Evolutionary conservation across 2,113 vertebrate species (phyloP), one percentile per base, ranked within the genome.

Genomic region (Calidris pygmaea): DNA sequence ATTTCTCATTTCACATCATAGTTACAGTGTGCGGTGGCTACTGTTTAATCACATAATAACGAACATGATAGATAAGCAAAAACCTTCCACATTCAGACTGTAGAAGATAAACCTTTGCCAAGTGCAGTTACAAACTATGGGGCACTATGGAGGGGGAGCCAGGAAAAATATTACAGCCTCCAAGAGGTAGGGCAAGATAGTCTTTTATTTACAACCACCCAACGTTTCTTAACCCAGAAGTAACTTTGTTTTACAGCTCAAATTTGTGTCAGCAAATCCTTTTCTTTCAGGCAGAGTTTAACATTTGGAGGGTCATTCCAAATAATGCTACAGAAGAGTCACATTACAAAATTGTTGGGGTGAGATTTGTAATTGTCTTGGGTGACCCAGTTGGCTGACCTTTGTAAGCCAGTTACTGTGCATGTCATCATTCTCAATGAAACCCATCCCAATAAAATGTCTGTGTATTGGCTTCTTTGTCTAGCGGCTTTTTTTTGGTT

Each of bases 31-130:
- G 34, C 62, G 50, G 59, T 80, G 65, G 30, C 59, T 84, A 62
- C 76, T 71, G 73, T 84, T 59, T 90, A 76, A 84, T 90, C 60
- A 37, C 45, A 30, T 71, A 50, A 66, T 66, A 83, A 87, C 12
- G 26, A 83, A 80, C 9, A 34, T 1, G 7, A 37, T 43, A 76
- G 65, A 88, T 62, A 56, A 81, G 41, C 23, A 79, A 82, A 89
- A 81, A n/a, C 71, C 55, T 83, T 88, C 71, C 37, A 66, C n/a
- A 39, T 87, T 75, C 67, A 55, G 48, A 26, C 37, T 71, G 53
- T 23, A 27, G 59, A 90, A 93, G 67, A 79, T 79, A 96, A 85
- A 53, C 39, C 93, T 82, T 85, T 96, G 68, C 41, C 90, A 96
- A 81, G 53, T 50, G 41, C 24, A 34, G 19, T 58, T 75, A 12